Percentiles rank a stretch among this genome's conserved stretches.
These are phyloP conservation scores for Odontomyia ornata DNA, from an alignment of 2,888 invertebrate species.

Conservation along the genomic window DNA sequence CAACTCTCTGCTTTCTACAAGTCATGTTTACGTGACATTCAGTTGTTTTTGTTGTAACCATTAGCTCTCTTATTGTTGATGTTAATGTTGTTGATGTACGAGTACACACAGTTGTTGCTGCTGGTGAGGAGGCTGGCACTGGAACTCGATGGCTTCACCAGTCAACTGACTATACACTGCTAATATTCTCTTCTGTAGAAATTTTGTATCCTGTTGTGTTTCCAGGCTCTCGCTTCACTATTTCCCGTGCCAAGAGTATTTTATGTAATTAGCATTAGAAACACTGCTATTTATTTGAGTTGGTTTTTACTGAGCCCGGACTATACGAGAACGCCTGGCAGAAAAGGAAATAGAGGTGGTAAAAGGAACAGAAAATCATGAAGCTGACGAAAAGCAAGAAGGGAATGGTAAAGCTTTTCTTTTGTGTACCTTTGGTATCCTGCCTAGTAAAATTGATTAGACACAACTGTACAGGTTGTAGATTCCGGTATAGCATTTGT, in stretches of 20 bases:
- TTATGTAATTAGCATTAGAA: conserved; percentile 48
- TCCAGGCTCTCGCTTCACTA: conserved; percentile 23
- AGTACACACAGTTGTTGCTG: neutral
- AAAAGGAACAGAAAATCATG: neutral
- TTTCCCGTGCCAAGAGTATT: conserved; percentile 46
- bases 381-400: too few species aligned
- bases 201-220: conserved; percentile 29
- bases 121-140: neutral
- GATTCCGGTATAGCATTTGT: conserved; percentile 10
- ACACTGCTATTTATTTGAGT: conserved; percentile 47
- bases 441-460: conserved; percentile 41
- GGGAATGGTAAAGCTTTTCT: conserved; percentile 12
- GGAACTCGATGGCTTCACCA: too few species aligned
- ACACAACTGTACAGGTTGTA: conserved; percentile 15
- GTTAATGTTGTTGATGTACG: neutral
- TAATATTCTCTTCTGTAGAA: neutral
- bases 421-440: conserved; percentile 34
- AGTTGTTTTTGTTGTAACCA: conserved; percentile 32
- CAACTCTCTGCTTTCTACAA: conserved; percentile 25
- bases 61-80: conserved; percentile 25
- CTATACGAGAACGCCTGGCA: neutral
- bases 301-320: conserved; percentile 28
- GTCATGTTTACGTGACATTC: conserved; percentile 31
- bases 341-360: neutral
- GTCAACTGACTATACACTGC: neutral